A percentile compares a stretch with the other conserved stretches of the same genome.
Conservation (phyloP, 2,888 invertebrate species). For the Achlya flavicornis region DNA sequence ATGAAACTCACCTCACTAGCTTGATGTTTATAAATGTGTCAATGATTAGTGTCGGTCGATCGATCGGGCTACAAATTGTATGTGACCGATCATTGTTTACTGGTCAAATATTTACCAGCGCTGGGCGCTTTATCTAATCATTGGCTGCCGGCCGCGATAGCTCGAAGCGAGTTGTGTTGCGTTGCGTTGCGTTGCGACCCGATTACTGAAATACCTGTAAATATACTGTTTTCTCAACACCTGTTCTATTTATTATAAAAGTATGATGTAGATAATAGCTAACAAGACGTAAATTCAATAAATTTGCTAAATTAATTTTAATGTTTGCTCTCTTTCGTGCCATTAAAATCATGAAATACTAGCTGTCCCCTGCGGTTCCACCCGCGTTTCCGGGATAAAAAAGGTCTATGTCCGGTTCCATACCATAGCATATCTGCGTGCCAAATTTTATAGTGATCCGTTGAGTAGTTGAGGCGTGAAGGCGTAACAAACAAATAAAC, state of each 20-base stretch:
- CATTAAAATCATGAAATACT: too few relatives aligned
- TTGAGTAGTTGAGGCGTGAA: too few relatives aligned
- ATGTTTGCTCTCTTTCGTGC: not conserved
- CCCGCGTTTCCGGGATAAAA: too few relatives aligned
- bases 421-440: too few relatives aligned
- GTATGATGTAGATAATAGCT: constrained; percentile 13
- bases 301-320: not conserved
- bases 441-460: too few relatives aligned
- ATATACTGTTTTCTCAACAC: constrained; percentile 66
- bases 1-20: not conserved
- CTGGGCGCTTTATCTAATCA: constrained; percentile 73
- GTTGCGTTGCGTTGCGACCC: constrained; percentile 57
- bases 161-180: constrained; percentile 25
- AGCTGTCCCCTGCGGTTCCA: too few relatives aligned
- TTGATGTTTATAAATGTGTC: constrained; percentile 31
- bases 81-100: constrained; percentile 66
- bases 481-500: too few relatives aligned
- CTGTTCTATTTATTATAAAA: constrained; percentile 67
- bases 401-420: too few relatives aligned
- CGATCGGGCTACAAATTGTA: constrained; percentile 14
- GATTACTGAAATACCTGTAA: constrained; percentile 73
- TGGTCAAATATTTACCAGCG: constrained; percentile 72
- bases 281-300: not conserved
- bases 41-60: constrained; percentile 38
- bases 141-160: constrained; percentile 71